Percentiles rank a stretch among this genome's conserved stretches.
Conservation (phyloP, 2,888 invertebrate species). For the Drosophila acutilabella region DNA sequence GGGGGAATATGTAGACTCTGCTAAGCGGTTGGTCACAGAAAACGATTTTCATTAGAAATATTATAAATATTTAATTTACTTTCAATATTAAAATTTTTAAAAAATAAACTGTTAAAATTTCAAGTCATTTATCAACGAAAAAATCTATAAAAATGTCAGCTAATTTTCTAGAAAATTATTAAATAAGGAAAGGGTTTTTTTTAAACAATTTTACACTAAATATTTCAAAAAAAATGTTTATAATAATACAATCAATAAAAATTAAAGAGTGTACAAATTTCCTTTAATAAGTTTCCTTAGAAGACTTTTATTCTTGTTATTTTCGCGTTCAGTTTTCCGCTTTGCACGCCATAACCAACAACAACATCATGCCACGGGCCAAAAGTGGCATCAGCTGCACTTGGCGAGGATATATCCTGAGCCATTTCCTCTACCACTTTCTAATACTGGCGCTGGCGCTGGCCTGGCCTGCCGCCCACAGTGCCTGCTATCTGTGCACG, state of each 20-base stretch:
- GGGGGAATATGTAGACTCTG: background rate
- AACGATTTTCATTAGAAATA: background rate
- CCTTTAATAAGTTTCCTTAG: background rate
- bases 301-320: constrained; percentile 29
- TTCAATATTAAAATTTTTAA: too few species aligned
- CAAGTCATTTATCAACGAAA: too few species aligned
- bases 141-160: too few species aligned
- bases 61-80: too few species aligned
- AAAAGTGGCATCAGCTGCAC: constrained; percentile 78
- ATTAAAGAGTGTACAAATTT: background rate
- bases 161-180: too few species aligned
- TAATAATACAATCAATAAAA: background rate
- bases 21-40: background rate
- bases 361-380: constrained; percentile 61
- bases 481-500: constrained; percentile 51
- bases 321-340: constrained; percentile 40
- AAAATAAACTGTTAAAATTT: too few species aligned
- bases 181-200: too few species aligned
- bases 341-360: constrained; percentile 66
- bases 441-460: background rate
- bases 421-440: constrained; percentile 36
- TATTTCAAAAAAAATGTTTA: background rate
- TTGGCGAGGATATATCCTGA: constrained; percentile 72
- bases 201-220: background rate
- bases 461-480: background rate